phyloP scores from a whole-genome alignment of 2,797 vertebrate species.

The Chanos chanos region DNA sequence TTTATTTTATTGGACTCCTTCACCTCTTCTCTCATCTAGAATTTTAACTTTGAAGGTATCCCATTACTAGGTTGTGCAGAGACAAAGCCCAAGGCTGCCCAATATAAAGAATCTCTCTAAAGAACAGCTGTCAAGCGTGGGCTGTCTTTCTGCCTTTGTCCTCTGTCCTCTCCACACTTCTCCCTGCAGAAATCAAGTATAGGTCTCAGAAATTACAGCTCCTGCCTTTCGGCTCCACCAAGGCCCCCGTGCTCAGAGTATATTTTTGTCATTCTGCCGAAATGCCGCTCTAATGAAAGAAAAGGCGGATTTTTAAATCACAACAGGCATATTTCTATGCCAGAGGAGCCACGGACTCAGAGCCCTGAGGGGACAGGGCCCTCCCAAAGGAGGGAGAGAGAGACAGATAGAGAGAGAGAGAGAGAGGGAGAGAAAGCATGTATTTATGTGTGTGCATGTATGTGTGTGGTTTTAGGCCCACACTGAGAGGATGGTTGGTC shows the following conservation, averaged over 20 bases:
- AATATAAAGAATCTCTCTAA: slow-evolving; percentile 53
- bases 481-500: slow-evolving; percentile 59
- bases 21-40: slow-evolving; percentile 26
- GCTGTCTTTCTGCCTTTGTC: slow-evolving; percentile 53
- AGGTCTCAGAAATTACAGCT: slow-evolving; percentile 59
- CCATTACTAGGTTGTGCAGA: slow-evolving; percentile 51
- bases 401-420: too few species aligned
- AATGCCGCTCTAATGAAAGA: slow-evolving; percentile 64
- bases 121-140: slow-evolving; percentile 55
- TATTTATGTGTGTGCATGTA: neutral
- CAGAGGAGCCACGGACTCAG: slow-evolving; percentile 41
- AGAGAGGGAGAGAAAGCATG: too few species aligned
- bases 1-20: neutral
- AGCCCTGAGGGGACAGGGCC: slow-evolving; percentile 58
- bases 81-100: slow-evolving; percentile 49
- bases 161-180: slow-evolving; percentile 42
- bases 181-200: slow-evolving; percentile 51
- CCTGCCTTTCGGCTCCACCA: slow-evolving; percentile 46
- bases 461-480: slow-evolving; percentile 18
- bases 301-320: slow-evolving; percentile 56
- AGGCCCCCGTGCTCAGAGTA: slow-evolving; percentile 26
- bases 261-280: slow-evolving; percentile 56
- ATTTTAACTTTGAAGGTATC: slow-evolving; percentile 57
- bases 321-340: slow-evolving; percentile 44
- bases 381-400: slow-evolving; percentile 24